Evolutionary conservation across 2,797 vertebrate genomes (phyloP).

Genomic region (Parauchenoglanis punctatus): DNA sequence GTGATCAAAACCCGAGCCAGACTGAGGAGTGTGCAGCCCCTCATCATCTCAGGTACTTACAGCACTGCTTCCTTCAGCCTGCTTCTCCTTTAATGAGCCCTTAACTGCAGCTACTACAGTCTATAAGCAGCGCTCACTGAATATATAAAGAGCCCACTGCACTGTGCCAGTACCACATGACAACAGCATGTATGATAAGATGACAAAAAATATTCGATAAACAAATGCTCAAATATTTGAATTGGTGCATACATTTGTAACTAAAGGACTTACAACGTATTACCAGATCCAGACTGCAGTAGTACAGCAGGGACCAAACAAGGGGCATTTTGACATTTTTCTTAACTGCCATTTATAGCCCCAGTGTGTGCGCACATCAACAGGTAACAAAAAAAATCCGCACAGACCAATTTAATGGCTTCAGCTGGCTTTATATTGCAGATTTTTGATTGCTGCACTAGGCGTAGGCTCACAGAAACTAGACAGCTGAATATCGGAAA

Average conservation of each 20-base stretch:
- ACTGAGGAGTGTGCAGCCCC: slow-evolving; percentile 28
- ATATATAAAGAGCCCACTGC: background rate
- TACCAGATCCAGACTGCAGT: background rate
- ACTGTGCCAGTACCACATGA: background rate
- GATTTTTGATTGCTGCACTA: background rate
- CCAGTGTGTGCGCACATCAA: background rate
- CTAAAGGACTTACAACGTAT: background rate
- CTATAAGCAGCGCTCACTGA: background rate
- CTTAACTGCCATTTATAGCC: background rate
- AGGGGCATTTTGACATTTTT: background rate
- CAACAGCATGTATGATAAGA: background rate
- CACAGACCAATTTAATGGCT: background rate
- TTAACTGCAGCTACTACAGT: slow-evolving; percentile 29
- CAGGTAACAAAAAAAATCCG: background rate
- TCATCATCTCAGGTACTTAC: background rate
- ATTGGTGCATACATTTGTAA: background rate
- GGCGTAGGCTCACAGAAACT: background rate
- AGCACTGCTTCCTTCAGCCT: background rate
- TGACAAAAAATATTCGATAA: background rate
- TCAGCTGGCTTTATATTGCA: background rate
- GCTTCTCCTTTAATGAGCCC: slow-evolving; percentile 48
- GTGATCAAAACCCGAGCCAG: slow-evolving; percentile 41
- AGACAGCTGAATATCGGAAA: background rate
- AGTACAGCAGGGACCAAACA: background rate
- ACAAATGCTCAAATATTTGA: background rate